Conservation (phyloP, 2,888 invertebrate genomes). For the Gnatocerus cornutus region DNA sequence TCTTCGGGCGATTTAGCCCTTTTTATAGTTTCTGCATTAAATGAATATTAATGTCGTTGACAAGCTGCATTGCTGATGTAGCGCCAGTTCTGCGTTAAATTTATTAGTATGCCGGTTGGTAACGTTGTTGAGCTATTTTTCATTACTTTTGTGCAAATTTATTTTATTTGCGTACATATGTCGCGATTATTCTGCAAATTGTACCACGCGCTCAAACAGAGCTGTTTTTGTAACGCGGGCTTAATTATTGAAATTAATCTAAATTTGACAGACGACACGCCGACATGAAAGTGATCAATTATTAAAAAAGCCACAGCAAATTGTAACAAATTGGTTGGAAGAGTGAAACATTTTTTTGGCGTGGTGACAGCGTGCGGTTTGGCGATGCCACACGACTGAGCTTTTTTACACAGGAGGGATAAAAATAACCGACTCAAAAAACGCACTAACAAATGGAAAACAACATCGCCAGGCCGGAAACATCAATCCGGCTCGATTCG, state of each 20-base stretch:
- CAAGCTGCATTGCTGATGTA: slow-evolving; percentile 45
- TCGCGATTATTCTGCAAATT: slow-evolving; percentile 31
- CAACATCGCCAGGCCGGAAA: background rate
- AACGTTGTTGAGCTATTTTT: slow-evolving; percentile 32
- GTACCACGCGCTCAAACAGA: slow-evolving; percentile 11
- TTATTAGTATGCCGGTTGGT: slow-evolving; percentile 38
- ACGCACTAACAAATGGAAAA: background rate
- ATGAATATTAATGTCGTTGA: slow-evolving; percentile 42
- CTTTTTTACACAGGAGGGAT: background rate
- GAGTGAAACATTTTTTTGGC: background rate
- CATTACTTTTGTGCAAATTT: slow-evolving; percentile 35
- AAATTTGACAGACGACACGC: slow-evolving; percentile 15
- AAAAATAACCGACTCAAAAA: background rate
- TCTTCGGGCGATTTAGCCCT: background rate
- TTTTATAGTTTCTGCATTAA: slow-evolving; percentile 41
- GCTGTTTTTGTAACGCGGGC: slow-evolving; percentile 17
- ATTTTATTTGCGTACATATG: slow-evolving; percentile 40
- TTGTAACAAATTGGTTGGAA: slow-evolving; percentile 3
- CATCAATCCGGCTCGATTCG: background rate
- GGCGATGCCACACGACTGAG: background rate
- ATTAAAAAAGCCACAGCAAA: background rate
- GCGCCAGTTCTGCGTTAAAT: slow-evolving; percentile 38
- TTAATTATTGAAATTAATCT: slow-evolving; percentile 32
- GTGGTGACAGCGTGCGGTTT: slow-evolving; percentile 1
- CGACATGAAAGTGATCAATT: slow-evolving; percentile 10